Conservation (phyloP, 1,140 invertebrate species). For the Rhyacophila brunnea region DNA sequence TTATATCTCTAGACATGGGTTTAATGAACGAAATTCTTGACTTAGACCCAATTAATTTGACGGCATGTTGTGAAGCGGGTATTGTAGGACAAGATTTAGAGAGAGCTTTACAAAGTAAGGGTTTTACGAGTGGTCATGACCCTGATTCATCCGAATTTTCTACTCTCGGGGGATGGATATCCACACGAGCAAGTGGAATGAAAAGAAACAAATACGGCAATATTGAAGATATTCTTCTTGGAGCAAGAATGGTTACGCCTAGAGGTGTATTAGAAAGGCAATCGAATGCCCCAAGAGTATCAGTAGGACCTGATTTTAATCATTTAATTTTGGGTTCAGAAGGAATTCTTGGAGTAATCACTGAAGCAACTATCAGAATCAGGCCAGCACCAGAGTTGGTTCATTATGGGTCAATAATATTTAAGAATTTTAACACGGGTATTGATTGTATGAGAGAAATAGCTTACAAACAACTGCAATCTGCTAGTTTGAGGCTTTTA, state of each 20-base stretch:
- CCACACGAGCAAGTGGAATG: slow-evolving; percentile 97
- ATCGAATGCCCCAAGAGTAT: slow-evolving; percentile 83
- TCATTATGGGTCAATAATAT: slow-evolving; percentile 92
- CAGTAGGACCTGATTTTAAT: slow-evolving; percentile 93
- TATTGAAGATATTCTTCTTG: slow-evolving; percentile 91
- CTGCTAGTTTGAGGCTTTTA: slow-evolving; percentile 91
- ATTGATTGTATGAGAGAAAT: slow-evolving; percentile 85
- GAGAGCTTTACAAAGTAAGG: slow-evolving; percentile 65
- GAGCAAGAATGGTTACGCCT: slow-evolving; percentile 85
- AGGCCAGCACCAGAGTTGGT: slow-evolving; percentile 80
- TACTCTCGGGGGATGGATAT: slow-evolving; percentile 96
- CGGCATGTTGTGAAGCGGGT: slow-evolving; percentile 81
- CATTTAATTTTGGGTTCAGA: slow-evolving; percentile 95
- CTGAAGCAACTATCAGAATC: slow-evolving; percentile 92
- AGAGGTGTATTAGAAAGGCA: slow-evolving; percentile 79
- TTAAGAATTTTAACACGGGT: slow-evolving; percentile 87
- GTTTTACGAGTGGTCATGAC: slow-evolving; percentile 87
- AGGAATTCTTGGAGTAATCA: slow-evolving; percentile 91
- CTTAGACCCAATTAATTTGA: slow-evolving; percentile 89
- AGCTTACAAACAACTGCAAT: slow-evolving; percentile 77
- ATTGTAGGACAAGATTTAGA: slow-evolving; percentile 95
- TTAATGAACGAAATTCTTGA: slow-evolving; percentile 95
- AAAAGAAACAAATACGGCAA: slow-evolving; percentile 99
- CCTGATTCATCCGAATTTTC: slow-evolving; percentile 98
- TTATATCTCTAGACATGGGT: slow-evolving; percentile 89